A percentile compares a stretch with the other conserved stretches of the same genome.
Conservation (phyloP, 2,113 vertebrate species). For the Pedetes capensis region DNA sequence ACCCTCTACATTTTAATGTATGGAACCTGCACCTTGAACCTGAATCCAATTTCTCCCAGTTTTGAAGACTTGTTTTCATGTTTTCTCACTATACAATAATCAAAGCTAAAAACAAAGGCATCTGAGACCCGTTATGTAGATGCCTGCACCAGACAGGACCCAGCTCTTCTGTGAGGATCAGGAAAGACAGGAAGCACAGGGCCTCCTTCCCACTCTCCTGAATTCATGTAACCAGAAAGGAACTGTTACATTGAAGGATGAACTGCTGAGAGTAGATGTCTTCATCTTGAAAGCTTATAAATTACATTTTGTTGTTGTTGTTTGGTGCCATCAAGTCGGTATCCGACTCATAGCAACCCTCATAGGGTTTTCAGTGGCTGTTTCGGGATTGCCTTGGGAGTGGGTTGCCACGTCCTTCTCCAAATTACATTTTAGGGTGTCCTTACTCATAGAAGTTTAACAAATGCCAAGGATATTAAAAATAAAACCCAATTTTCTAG, state of each 20-base stretch:
- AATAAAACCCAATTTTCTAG: too few relatives aligned
- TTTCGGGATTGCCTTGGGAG: too few relatives aligned
- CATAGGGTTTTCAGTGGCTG: too few relatives aligned
- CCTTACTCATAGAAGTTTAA: neutral
- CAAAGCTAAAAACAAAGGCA: neutral
- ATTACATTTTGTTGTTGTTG: neutral
- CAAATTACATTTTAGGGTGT: neutral
- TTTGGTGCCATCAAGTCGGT: too few relatives aligned
- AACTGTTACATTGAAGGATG: neutral
- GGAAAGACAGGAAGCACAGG: neutral
- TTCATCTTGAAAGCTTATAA: neutral
- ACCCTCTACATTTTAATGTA: too few relatives aligned
- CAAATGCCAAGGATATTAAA: neutral
- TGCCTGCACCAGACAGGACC: neutral
- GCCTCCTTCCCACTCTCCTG: neutral
- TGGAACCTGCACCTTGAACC: too few relatives aligned
- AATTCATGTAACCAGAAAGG: neutral
- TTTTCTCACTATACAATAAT: neutral
- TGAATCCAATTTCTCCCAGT: too few relatives aligned
- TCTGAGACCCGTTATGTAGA: neutral
- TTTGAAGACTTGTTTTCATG: too few relatives aligned
- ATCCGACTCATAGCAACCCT: too few relatives aligned
- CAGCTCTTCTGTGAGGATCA: neutral
- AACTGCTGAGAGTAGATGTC: neutral
- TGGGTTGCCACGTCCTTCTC: too few relatives aligned